Percentiles rank a stretch among this genome's conserved stretches.
These are phyloP conservation scores for Frankliniella fusca DNA, from an alignment of 2,888 invertebrate species.

Conservation along the genomic window DNA sequence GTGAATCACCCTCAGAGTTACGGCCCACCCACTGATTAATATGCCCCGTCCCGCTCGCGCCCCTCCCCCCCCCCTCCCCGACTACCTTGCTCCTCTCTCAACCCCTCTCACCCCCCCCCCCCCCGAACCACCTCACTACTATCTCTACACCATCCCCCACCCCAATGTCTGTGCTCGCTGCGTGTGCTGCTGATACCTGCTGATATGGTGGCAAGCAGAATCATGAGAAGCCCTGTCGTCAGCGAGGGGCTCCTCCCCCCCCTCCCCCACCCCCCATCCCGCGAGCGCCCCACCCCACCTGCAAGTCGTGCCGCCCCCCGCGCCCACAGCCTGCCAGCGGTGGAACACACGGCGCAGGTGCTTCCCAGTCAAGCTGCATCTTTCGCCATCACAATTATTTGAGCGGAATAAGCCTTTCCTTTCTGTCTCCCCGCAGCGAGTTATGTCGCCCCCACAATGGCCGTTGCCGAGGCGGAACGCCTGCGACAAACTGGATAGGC, in stretches of 20 bases:
- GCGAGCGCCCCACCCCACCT: background rate
- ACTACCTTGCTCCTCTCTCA: background rate
- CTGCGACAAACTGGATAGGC: too few species aligned
- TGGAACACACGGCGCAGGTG: too few species aligned
- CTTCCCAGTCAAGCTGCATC: background rate
- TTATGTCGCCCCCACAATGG: too few species aligned
- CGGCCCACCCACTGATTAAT: constrained; percentile 1
- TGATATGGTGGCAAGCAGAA: constrained; percentile 19
- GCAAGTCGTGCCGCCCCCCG: background rate
- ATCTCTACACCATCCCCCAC: background rate
- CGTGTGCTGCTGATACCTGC: constrained; percentile 8
- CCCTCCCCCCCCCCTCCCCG: background rate
- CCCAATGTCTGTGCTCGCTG: background rate
- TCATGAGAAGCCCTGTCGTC: constrained; percentile 18
- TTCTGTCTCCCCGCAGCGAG: too few species aligned
- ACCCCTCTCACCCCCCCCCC: background rate
- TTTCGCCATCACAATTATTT: background rate
- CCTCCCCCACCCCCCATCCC: background rate
- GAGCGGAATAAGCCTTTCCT: too few species aligned
- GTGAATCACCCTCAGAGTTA: constrained; percentile 1
- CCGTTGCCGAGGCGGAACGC: too few species aligned
- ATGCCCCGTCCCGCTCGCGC: background rate
- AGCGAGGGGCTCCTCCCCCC: background rate
- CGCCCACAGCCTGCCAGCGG: background rate
- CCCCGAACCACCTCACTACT: background rate